phyloP scores from a whole-genome alignment of 2,888 invertebrate species.

The Tridacna crocea region DNA sequence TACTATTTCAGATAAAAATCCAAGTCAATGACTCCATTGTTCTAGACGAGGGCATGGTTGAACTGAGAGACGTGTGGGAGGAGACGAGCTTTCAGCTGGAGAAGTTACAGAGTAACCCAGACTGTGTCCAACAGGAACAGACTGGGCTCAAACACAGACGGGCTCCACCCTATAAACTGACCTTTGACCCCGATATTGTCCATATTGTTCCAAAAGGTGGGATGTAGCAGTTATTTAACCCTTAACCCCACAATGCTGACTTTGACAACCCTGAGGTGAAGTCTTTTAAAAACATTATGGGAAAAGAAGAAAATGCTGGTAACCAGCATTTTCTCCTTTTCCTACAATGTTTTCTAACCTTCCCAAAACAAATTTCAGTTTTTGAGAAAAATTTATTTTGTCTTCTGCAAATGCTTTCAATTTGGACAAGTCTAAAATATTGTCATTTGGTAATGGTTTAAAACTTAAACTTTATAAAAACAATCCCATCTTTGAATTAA shows the following conservation, averaged over 20 bases:
- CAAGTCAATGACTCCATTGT: constrained; percentile 66
- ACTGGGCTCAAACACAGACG: constrained; percentile 88
- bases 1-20: constrained; percentile 66
- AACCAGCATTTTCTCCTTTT: too few relatives aligned
- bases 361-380: too few relatives aligned
- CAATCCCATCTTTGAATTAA: too few relatives aligned
- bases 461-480: too few relatives aligned
- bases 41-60: constrained; percentile 85
- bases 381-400: too few relatives aligned
- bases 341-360: too few relatives aligned
- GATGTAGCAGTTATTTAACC: not conserved
- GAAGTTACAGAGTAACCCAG: constrained; percentile 91
- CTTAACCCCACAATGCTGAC: not conserved
- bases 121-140: constrained; percentile 93
- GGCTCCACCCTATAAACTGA: constrained; percentile 90
- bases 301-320: not conserved
- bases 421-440: too few relatives aligned
- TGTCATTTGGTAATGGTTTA: too few relatives aligned
- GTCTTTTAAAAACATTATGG: too few relatives aligned
- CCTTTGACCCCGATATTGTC: constrained; percentile 85
- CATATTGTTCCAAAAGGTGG: constrained; percentile 66
- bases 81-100: constrained; percentile 97
- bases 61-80: constrained; percentile 95
- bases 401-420: too few relatives aligned
- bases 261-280: too few relatives aligned